Evolutionary conservation across 2,797 vertebrate genomes (phyloP).

Genomic region (Etheostoma nigrum): DNA sequence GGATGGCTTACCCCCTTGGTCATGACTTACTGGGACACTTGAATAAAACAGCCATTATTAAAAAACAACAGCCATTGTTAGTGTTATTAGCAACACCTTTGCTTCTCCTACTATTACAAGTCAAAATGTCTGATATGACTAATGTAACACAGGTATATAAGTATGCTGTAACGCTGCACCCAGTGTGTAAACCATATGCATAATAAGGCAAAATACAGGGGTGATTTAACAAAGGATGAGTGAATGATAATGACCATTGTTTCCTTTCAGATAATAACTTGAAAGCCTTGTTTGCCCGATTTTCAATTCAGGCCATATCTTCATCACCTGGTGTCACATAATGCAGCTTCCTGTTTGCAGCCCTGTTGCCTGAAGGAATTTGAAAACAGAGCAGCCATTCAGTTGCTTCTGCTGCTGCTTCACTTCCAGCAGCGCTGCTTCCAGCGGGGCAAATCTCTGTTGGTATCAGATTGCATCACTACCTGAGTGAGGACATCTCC

Average conservation of each 20-base stretch:
- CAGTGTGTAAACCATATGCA: background rate
- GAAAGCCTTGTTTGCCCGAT: background rate
- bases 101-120: background rate
- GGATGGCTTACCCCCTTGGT: too few relatives aligned
- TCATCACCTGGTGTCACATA: conserved; percentile 58
- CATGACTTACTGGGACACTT: background rate
- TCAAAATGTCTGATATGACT: conserved; percentile 1
- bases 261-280: background rate
- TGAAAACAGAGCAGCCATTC: conserved; percentile 66
- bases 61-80: background rate
- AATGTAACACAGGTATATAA: background rate
- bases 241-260: conserved; percentile 12
- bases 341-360: conserved; percentile 56
- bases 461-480: conserved; percentile 75
- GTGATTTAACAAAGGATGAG: background rate
- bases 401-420: conserved; percentile 26
- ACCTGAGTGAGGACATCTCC: conserved; percentile 65
- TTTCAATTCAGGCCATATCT: conserved; percentile 5
- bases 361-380: conserved; percentile 31
- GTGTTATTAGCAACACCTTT: conserved; percentile 1
- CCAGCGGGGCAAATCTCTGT: conserved; percentile 67
- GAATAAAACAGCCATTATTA: background rate
- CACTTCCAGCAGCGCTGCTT: conserved; percentile 50
- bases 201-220: background rate
- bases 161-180: background rate